Conservation (phyloP, 2,888 invertebrate genomes). For the Yponomeuta evonymella region DNA sequence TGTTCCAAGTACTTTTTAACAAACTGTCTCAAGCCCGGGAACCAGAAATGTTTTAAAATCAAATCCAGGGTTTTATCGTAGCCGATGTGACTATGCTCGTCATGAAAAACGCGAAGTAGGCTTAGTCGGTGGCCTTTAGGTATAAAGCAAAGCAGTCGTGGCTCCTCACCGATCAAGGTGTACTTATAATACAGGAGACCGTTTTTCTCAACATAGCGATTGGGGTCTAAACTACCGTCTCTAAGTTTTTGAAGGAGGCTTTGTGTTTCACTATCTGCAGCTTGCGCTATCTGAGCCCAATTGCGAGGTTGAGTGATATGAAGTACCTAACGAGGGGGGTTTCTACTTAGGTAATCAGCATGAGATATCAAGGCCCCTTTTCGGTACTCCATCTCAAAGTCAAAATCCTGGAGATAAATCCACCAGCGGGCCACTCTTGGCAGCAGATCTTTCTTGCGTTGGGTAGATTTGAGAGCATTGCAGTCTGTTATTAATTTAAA, state of each 20-base stretch:
- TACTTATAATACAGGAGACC: conserved; percentile 1
- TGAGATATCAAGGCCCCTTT: too few relatives aligned
- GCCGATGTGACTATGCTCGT: conserved; percentile 19
- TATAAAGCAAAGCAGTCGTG: conserved; percentile 16
- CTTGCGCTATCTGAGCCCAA: too few relatives aligned
- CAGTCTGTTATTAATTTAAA: too few relatives aligned
- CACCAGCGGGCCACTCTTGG: too few relatives aligned
- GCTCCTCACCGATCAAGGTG: conserved; percentile 9
- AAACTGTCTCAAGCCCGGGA: conserved; percentile 16
- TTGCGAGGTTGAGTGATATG: too few relatives aligned
- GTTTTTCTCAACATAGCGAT: neutral
- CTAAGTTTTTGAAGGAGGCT: neutral
- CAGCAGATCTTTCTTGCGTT: too few relatives aligned
- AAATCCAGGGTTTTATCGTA: conserved; percentile 18
- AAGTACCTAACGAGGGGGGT: too few relatives aligned
- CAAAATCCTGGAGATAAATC: too few relatives aligned
- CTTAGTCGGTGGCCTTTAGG: conserved; percentile 18
- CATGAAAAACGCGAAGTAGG: conserved; percentile 17
- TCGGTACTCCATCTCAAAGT: too few relatives aligned
- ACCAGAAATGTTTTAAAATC: conserved; percentile 19
- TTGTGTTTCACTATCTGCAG: too few relatives aligned
- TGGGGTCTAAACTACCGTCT: neutral
- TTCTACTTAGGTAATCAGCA: too few relatives aligned
- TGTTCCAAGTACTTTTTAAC: conserved; percentile 11
- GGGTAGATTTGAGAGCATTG: too few relatives aligned